Base-by-base conservation (phyloP, 2,888 invertebrate genomes). In the Tenthredo livida region DNA sequence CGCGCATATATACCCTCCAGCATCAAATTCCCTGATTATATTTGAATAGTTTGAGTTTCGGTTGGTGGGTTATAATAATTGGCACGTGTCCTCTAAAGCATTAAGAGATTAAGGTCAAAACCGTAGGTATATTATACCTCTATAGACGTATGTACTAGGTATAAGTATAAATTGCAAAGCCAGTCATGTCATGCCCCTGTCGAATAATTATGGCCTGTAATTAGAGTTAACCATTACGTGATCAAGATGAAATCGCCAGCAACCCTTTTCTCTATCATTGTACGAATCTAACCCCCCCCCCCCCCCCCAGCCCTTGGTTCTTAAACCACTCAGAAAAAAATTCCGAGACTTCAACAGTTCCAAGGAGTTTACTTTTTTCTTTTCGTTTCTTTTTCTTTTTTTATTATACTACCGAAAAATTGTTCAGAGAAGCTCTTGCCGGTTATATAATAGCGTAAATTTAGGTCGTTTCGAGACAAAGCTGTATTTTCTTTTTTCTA, bases 401-500 rank as follows among this genome's bases (percentile, higher is more conserved):
- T 47, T 6, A 21, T 21, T 50, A n/a, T 7, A 54, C 7, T 54
- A 54, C 54, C 54, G n/a, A 33, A 72, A 54, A 29, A 77, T 21
- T 17, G 50, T 50, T 25, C 17, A 21, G 43, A 77, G 54, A 29
- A 77, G 77, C 77, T 33, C 54, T 50, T 85, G 87, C 85, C 85
- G 85, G 86, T 87, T 88, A 87, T 87, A 85, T 88, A 87, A 87
- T 85, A 86, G 84, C 85, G 78, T 80, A 84, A 67, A 85, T 84
- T 77, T 61, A 75, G 73, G 47, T 58, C 83, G 80, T 83, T 61
- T 86, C 84, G 86, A 85, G 85, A 86, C 86, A 84, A 43, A 40
- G 54, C 50, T 84, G 77, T 84, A 86, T 85, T 75, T 89, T 89
- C 88, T 89, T 88, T 89, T 88, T 86, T 72, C 89, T 89, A 88